Base-by-base conservation (phyloP, 2,797 vertebrate genomes). In the Distichodus sexfasciatus region DNA sequence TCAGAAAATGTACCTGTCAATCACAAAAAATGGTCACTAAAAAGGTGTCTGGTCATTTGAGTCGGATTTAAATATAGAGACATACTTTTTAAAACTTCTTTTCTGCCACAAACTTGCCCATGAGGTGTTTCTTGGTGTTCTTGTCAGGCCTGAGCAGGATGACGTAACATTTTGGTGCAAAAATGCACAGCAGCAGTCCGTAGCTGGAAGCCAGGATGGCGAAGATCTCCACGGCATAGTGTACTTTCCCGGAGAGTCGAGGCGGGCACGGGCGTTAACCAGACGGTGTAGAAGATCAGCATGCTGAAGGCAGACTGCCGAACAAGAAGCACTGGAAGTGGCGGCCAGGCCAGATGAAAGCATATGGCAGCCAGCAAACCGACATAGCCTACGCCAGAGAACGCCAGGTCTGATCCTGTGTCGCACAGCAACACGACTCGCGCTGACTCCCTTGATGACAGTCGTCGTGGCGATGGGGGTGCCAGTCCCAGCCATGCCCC, bases 401-500 rank as follows among this genome's bases (percentile, higher is more conserved):
- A 85, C 8, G 79, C 83, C 3, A 78, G 51, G 0, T 72, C 55
- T 11, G 86, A 87, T 8, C 84, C 83, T 57, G 78, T 74, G 41
- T 84, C 80, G 67, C 86, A 87, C 26, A 83, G 69, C 58, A 85
- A 71, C 48, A 82, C 72, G 61, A 85, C 82, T 9, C 59, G 77
- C 2, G 70, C 57, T 7, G 74, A 84, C 50, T 86, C 81, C 0
- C 71, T 84, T 19, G 83, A 85, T 66, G 89, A 83, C 46, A 89
- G 70, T 26, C 74, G 79, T 3, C n/a, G 82, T 11, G 90, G 89
- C 12, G 82, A 75, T 0, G 91, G 91, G 0, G 91, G 88, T 47
- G 88, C 81, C 35, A 88, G 65, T 33, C 78, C 54, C 76, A 91
- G 83, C 91, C 91, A 93, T 4, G 81, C 81, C 7, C 66, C 79